Base-by-base conservation (phyloP, 2,113 vertebrate species). In the Peromyscus californicus region DNA sequence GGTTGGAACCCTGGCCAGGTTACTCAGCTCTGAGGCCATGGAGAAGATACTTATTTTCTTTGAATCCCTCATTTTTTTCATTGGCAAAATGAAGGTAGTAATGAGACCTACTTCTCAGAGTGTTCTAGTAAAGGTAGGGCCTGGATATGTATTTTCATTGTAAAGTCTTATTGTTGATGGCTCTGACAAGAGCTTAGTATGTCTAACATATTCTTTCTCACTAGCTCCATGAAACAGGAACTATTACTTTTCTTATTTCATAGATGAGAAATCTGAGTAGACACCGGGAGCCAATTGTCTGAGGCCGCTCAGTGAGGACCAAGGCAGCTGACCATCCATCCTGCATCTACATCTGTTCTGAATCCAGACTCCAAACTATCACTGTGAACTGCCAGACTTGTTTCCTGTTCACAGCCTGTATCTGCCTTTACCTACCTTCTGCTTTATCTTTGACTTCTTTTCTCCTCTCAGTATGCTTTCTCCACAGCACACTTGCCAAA, bases 201-300 rank as follows among this genome's bases (percentile, higher is more conserved):
- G 21, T 93, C 36, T 61, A 39, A 61, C 82, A 17, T 9, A 61
- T 67, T 92, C 95, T 91, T 80, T 87, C 54, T 70, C n/a, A 85
- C 83, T 21, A 72, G 39, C 31, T 92, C 65, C 63, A 7, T 12
- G 31, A 94, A 92, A 51, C 48, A 95, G 69, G 12, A 76, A 54
- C 29, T 75, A 26, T 85, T 79, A 93, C 76, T 90, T 61, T 90
- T 24, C 31, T 24, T 93, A 48, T 80, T 96, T 92, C 67, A 90
- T 29, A 90, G 65, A 67, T n/a, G n/a, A 96, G 65, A 76, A 90
- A 96, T 85, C 57, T 83, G 87, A 95, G 76, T 11, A 96, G 92
- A 94, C 10, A 16, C 7, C 91, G 45, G 39, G 39, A 95, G 36
- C 42, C 51, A 85, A 36, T 89, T 89, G 45, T 39, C 31, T 48